Base-by-base conservation (phyloP, 2,888 invertebrate genomes). In the Acanthosepion pharaonis region DNA sequence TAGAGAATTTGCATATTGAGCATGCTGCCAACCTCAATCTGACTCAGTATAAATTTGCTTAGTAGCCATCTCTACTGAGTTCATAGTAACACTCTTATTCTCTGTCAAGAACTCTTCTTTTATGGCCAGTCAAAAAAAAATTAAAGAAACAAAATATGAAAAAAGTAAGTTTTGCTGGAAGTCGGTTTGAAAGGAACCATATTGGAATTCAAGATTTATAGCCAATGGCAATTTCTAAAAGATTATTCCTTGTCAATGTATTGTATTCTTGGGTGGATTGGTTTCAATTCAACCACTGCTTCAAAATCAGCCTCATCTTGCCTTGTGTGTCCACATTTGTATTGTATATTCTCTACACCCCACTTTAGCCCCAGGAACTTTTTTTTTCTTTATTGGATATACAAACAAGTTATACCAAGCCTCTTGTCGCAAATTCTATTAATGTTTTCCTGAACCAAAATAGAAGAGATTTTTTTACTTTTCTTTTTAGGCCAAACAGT, bases 401-500 rank as follows among this genome's bases (percentile, higher is more conserved):
- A 8, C 78, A 1, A n/a, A n/a, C 78, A 78, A 78, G 78, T 78
- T 15, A 78, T 15, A n/a, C n/a, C 78, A 9, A 23, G 78, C 9
- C 78, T 78, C 78, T 78, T 1, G n/a, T n/a, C 11, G n/a, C 78
- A 78, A 78, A 9, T 78, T n/a, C 8, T 78, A 28, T 78, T 78
- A n/a, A 78, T 78, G 9, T n/a, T 78, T 78, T 15, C n/a, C n/a
- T 78, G 9, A 28, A n/a, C n/a, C n/a, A 78, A 78, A 78, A 28
- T 78, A 78, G 78, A 78, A 78, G 9, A 0, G 9, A n/a, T 78
- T 78, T 78, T 78, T 78, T 64, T 59, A 20, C n/a, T 78, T 78
- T n/a, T n/a, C 78, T 78, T 78, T 78, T n/a, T 78, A n/a, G n/a
- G 78, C 78, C n/a, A 78, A 78, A 78, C n/a, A 78, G 78, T 78